Evolutionary conservation across 2,113 vertebrate genomes (phyloP).

Genomic region (Oncorhynchus kisutch): DNA sequence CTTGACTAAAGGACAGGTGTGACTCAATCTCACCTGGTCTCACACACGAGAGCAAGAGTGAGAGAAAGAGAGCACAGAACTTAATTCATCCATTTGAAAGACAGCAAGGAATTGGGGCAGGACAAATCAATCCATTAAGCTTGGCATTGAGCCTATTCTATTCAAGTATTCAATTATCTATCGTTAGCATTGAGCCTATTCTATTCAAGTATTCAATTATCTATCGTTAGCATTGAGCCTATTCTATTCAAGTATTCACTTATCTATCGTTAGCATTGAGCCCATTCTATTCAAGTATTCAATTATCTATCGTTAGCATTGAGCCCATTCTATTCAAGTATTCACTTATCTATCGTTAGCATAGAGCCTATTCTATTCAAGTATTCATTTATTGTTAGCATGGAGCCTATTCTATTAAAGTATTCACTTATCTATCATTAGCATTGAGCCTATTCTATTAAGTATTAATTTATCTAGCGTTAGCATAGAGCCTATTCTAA

Average conservation of each 20-base stretch:
- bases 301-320: slow-evolving; percentile 23
- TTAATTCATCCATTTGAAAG: neutral
- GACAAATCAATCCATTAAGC: neutral
- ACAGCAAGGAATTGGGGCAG: neutral
- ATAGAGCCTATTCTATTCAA: neutral
- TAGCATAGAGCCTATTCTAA: neutral
- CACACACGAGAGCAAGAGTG: neutral
- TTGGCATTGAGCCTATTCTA: neutral
- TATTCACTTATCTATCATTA: no score
- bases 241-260: no score
- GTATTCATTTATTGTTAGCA: slow-evolving; percentile 2
- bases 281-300: neutral
- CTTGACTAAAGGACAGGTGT: no score
- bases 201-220: slow-evolving; percentile 11
- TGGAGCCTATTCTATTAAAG: no score
- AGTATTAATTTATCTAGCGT: slow-evolving; percentile 23
- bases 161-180: slow-evolving; percentile 27
- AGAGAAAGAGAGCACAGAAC: neutral
- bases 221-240: slow-evolving; percentile 8
- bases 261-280: no score
- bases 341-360: slow-evolving; percentile 25
- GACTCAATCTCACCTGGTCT: slow-evolving; percentile 34
- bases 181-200: no score
- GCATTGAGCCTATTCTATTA: neutral
- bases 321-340: neutral